Base-by-base conservation (phyloP, 1,140 invertebrate genomes). In the Littorina saxatilis region DNA sequence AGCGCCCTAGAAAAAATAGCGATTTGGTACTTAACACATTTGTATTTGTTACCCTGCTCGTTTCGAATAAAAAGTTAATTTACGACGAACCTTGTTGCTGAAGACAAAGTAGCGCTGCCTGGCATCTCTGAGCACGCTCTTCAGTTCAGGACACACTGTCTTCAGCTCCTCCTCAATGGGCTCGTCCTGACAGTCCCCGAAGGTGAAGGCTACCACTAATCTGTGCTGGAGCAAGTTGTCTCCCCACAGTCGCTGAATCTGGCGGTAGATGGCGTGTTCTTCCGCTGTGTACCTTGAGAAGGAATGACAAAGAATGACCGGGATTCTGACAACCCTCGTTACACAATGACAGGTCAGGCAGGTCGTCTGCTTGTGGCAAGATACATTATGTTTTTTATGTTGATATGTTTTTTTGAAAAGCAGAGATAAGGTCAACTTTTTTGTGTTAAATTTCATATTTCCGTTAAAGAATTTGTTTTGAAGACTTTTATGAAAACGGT, bases 241-340 rank as follows among this genome's bases (percentile, higher is more conserved):
- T 61, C 74, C 74, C 74, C 74, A 77, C 2, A 61, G 74, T 4
- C 50, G 17, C 50, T 77, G 43, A 52, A 77, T 58, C 32, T 77
- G 47, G 5, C 35, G 9, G 74, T 77, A 77, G 74, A 77, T 77
- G 74, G 7, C 74, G 74, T 77, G 29, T 15, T 77, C 74, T 39
- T 77, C 74, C 43, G 74, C 50, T 27, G 74, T 77, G 74, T 77
- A 77, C 20, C 74, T 52, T 0, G 2, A 29, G 7, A 35, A n/a
- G n/a, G n/a, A n/a, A n/a, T n/a, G n/a, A n/a, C n/a, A n/a, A n/a
- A n/a, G n/a, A n/a, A n/a, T n/a, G n/a, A n/a, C n/a, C n/a, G n/a
- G n/a, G n/a, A n/a, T n/a, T n/a, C n/a, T n/a, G n/a, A n/a, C n/a
- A n/a, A n/a, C n/a, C n/a, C n/a, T n/a, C n/a, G n/a, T n/a, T n/a